Percentiles rank a stretch among this genome's conserved stretches.
phyloP scores from a whole-genome alignment of 2,113 vertebrate species.

The Miniopterus natalensis region DNA sequence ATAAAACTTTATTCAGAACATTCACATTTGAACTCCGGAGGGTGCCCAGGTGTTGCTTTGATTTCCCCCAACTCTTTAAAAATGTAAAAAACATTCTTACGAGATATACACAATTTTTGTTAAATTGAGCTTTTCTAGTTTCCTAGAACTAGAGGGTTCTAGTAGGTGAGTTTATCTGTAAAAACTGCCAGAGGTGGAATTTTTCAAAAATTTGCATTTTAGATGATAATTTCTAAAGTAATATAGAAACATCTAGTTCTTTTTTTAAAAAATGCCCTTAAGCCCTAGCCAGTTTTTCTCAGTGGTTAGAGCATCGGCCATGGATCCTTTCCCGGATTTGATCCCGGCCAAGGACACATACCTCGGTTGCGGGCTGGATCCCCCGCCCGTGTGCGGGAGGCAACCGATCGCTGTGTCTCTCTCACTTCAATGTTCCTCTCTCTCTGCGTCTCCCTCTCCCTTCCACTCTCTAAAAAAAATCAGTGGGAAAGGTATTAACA shows the following conservation, averaged over 20 bases:
- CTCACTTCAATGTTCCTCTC: too few relatives aligned
- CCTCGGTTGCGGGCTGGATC: too few relatives aligned
- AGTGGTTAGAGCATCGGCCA: too few relatives aligned
- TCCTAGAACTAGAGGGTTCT: background rate
- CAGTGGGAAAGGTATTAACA: too few relatives aligned
- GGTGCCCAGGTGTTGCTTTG: background rate
- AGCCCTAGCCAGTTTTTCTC: too few relatives aligned
- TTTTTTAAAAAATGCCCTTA: background rate
- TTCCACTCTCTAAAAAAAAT: too few relatives aligned
- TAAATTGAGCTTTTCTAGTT: background rate
- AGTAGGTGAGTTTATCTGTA: background rate
- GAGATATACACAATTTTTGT: background rate
- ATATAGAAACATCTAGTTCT: background rate
- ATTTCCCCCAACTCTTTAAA: background rate
- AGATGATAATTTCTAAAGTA: background rate
- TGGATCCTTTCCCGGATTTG: too few relatives aligned
- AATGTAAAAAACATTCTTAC: background rate
- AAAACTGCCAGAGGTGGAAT: background rate
- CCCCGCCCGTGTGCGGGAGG: too few relatives aligned
- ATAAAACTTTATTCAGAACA: background rate
- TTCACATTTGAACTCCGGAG: background rate
- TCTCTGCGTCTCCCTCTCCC: too few relatives aligned
- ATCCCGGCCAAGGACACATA: too few relatives aligned
- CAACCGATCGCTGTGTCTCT: too few relatives aligned
- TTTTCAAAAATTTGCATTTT: background rate